Conservation (phyloP, 2,888 invertebrate genomes). For the Stenchaetothrips biformis region DNA sequence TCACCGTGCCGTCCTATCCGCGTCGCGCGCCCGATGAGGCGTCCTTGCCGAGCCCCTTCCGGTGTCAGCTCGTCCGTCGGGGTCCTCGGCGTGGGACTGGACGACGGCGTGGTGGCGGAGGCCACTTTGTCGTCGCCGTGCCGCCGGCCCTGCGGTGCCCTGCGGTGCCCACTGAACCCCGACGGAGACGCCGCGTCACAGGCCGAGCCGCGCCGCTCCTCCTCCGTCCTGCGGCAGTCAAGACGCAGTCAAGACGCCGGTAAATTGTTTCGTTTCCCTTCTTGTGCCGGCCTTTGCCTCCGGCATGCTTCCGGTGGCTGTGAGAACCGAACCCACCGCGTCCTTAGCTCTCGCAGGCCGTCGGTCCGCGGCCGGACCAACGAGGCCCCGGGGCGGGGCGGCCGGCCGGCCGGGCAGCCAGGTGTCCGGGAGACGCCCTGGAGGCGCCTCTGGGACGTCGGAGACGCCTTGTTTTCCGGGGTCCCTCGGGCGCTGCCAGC, state of each 20-base stretch:
- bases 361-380: too few relatives aligned
- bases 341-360: too few relatives aligned
- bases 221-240: neutral
- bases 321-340: neutral
- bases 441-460: too few relatives aligned
- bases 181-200: neutral
- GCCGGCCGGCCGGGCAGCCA: neutral
- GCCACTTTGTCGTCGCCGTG: neutral
- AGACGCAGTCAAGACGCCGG: neutral
- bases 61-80: neutral
- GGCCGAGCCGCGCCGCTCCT: neutral
- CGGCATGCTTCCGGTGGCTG: neutral
- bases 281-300: neutral
- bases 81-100: neutral
- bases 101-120: neutral
- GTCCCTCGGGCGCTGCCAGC: too few relatives aligned
- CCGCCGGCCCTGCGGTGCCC: neutral
- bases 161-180: neutral
- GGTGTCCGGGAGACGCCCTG: neutral
- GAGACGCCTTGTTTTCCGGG: too few relatives aligned
- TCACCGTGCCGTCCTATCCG: too few relatives aligned
- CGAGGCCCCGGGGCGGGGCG: too few relatives aligned
- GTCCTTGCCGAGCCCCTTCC: neutral
- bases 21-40: too few relatives aligned
- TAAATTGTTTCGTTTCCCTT: constrained; percentile 9